Evolutionary conservation across 2,888 invertebrate species (phyloP).

Genomic region (Uloborus plumipes): DNA sequence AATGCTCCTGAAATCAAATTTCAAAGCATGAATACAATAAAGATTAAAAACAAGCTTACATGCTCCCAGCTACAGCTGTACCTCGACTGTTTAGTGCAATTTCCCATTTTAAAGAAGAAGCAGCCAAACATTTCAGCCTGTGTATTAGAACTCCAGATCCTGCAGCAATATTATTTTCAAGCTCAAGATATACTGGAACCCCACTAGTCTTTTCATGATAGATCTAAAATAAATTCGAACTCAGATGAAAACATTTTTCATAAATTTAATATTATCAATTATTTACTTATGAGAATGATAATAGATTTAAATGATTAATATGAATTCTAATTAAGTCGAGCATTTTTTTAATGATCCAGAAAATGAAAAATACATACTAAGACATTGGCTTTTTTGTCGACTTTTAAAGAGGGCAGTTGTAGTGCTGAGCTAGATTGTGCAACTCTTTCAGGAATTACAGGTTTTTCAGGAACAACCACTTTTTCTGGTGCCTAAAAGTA

Average conservation of each 20-base stretch:
- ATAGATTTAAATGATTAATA: too few relatives aligned
- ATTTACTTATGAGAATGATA: too few relatives aligned
- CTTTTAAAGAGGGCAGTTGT: slow-evolving; percentile 68
- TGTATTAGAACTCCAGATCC: slow-evolving; percentile 68
- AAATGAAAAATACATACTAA: slow-evolving; percentile 23
- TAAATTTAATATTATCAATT: too few relatives aligned
- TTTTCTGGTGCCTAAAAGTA: slow-evolving; percentile 40
- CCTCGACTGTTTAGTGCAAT: slow-evolving; percentile 68
- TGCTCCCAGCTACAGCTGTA: slow-evolving; percentile 66
- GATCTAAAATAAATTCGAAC: slow-evolving; percentile 24
- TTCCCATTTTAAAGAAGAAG: slow-evolving; percentile 54
- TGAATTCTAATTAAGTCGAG: too few relatives aligned
- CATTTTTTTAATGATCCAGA: neutral
- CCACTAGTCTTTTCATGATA: slow-evolving; percentile 49
- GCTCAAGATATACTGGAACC: slow-evolving; percentile 67
- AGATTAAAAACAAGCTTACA: slow-evolving; percentile 28
- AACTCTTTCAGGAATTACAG: slow-evolving; percentile 32
- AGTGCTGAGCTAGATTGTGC: slow-evolving; percentile 66
- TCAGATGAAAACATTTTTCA: too few relatives aligned
- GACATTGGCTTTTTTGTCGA: slow-evolving; percentile 52
- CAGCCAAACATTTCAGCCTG: slow-evolving; percentile 62
- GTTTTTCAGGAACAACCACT: slow-evolving; percentile 34
- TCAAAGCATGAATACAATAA: neutral
- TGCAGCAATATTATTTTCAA: slow-evolving; percentile 70
- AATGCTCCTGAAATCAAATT: too few relatives aligned